These are phyloP conservation scores for Nerophis ophidion DNA, from an alignment of 2,113 vertebrate species.

Conservation along the genomic window DNA sequence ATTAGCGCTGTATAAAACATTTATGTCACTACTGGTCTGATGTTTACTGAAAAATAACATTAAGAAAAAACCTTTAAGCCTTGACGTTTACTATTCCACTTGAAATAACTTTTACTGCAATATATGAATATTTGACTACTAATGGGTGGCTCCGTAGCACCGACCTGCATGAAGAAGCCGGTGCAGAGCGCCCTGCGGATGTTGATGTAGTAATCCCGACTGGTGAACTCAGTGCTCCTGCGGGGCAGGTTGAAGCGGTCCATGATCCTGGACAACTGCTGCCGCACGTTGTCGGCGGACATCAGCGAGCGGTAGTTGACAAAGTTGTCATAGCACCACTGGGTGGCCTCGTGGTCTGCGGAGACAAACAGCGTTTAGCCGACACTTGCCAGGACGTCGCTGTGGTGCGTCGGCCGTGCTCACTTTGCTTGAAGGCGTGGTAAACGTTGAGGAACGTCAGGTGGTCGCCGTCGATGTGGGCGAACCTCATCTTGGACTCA, in stretches of 20 bases:
- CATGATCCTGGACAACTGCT: conserved; percentile 99
- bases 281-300: conserved; percentile 98
- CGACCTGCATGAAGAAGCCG: conserved; percentile 98
- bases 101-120: no score
- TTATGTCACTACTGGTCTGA: no score
- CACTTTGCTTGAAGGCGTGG: conserved; percentile 99
- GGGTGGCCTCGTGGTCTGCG: conserved; percentile 95
- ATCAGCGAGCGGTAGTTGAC: conserved; percentile 99
- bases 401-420: conserved; percentile 32
- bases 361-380: not conserved
- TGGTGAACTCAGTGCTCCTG: conserved; percentile 97
- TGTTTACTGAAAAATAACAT: no score
- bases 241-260: conserved; percentile 98
- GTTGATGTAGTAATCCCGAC: conserved; percentile 98
- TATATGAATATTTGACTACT: no score
- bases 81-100: no score
- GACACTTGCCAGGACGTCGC: not conserved
- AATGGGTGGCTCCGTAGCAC: not conserved
- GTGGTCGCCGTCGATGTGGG: conserved; percentile 99
- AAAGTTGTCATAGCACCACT: conserved; percentile 99
- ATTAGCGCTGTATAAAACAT: no score
- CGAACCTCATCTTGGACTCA: conserved; percentile 99
- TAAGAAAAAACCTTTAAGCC: no score
- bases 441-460: conserved; percentile 99
- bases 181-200: conserved; percentile 97